phyloP scores from a whole-genome alignment of 1,140 invertebrate genomes.

The Uloborus diversus region DNA sequence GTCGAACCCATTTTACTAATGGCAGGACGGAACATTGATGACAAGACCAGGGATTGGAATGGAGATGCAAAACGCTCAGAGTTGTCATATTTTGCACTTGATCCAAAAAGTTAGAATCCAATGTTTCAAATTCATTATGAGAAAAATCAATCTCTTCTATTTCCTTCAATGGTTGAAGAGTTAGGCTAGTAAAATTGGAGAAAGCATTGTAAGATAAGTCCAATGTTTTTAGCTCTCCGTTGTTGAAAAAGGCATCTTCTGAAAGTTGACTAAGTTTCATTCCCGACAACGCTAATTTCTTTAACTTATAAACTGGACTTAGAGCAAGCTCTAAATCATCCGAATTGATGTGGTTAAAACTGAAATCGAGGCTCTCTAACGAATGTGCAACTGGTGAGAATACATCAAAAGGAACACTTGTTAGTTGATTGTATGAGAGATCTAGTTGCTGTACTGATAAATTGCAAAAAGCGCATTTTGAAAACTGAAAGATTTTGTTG shows the following conservation, averaged over 20 bases:
- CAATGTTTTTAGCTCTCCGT: slow-evolving; percentile 56
- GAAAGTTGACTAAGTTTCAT: slow-evolving; percentile 49
- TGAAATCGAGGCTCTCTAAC: slow-evolving; percentile 72
- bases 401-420: slow-evolving; percentile 71
- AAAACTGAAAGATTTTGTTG: slow-evolving; percentile 78
- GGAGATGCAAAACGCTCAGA: slow-evolving; percentile 66
- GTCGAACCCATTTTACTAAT: slow-evolving; percentile 62
- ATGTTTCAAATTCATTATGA: slow-evolving; percentile 71
- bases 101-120: slow-evolving; percentile 70
- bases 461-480: slow-evolving; percentile 75
- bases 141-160: slow-evolving; percentile 73
- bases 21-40: slow-evolving; percentile 70
- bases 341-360: slow-evolving; percentile 72
- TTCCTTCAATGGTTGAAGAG: slow-evolving; percentile 69
- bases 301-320: slow-evolving; percentile 70
- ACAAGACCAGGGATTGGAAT: slow-evolving; percentile 75
- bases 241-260: slow-evolving; percentile 58
- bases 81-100: slow-evolving; percentile 61
- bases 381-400: slow-evolving; percentile 72
- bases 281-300: slow-evolving; percentile 70
- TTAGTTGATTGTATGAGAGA: slow-evolving; percentile 78
- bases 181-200: slow-evolving; percentile 68
- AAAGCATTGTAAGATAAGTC: slow-evolving; percentile 67
- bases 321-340: slow-evolving; percentile 67
- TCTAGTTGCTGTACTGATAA: slow-evolving; percentile 74